Evolutionary conservation across 2,888 invertebrate genomes (phyloP).

Genomic region (Falcaria lacertinaria): DNA sequence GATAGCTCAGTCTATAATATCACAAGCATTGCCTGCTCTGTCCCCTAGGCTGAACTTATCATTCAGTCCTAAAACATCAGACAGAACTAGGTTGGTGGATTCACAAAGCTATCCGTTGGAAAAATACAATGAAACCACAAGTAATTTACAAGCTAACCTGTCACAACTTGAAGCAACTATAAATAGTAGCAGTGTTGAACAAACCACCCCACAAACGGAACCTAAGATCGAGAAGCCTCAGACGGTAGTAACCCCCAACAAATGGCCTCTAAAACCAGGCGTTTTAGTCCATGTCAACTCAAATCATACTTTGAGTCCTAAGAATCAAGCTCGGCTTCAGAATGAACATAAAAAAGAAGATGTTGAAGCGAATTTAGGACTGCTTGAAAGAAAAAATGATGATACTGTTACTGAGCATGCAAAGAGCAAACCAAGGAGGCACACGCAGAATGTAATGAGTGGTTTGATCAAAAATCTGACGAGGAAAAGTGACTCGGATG

Average conservation of each 20-base stretch:
- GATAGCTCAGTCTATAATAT: conserved; percentile 77
- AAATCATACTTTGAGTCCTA: conserved; percentile 84
- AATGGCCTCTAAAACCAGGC: conserved; percentile 94
- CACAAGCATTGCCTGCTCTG: conserved; percentile 74
- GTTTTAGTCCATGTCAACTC: conserved; percentile 93
- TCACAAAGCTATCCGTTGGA: conserved; percentile 50
- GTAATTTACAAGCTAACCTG: conserved; percentile 44
- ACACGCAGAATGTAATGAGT: conserved; percentile 53
- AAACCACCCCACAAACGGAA: conserved; percentile 41
- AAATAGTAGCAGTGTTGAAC: conserved; percentile 32
- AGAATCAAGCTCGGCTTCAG: conserved; percentile 67
- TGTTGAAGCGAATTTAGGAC: conserved; percentile 52
- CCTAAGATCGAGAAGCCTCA: conserved; percentile 47
- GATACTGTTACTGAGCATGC: conserved; percentile 32
- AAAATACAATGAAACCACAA: conserved; percentile 48
- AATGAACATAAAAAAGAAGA: conserved; percentile 36
- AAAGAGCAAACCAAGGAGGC: conserved; percentile 46
- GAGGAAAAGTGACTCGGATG: conserved; percentile 62
- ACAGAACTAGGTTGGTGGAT: conserved; percentile 69
- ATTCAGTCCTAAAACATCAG: conserved; percentile 68
- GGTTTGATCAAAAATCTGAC: conserved; percentile 60
- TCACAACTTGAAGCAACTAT: conserved; percentile 51
- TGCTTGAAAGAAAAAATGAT: conserved; percentile 59
- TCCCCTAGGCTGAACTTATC: conserved; percentile 67
- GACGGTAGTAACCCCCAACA: conserved; percentile 76